Evolutionary conservation across 2,113 vertebrate species (phyloP).

Genomic region (Microtus pennsylvanicus): DNA sequence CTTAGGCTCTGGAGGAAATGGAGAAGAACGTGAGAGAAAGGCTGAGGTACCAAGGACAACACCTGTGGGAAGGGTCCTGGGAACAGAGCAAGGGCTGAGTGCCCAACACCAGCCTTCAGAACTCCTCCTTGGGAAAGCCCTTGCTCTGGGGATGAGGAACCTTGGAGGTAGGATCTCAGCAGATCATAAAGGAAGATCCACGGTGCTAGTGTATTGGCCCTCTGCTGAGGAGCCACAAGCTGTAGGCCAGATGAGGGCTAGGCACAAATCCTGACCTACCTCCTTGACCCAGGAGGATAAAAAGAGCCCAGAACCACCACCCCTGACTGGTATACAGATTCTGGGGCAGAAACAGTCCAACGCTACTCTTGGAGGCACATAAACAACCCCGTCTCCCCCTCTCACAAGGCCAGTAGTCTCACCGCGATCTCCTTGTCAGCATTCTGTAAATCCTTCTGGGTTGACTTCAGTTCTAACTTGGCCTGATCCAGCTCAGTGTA

Average conservation of each 20-base stretch:
- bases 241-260: neutral
- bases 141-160: neutral
- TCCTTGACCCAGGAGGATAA: neutral
- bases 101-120: neutral
- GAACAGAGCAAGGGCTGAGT: neutral
- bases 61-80: neutral
- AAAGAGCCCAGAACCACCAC: neutral
- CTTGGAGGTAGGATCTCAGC: neutral
- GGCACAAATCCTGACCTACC: neutral
- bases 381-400: neutral
- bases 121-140: neutral
- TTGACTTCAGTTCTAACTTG: constrained; percentile 91
- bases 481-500: constrained; percentile 87
- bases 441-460: constrained; percentile 92
- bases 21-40: constrained; percentile 18
- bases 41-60: neutral
- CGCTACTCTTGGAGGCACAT: neutral
- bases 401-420: constrained; percentile 54
- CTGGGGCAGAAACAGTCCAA: neutral
- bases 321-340: neutral
- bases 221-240: neutral
- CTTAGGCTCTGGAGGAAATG: constrained; percentile 91
- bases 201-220: neutral
- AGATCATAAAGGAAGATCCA: neutral
- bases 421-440: constrained; percentile 96